Evolutionary conservation across 2,113 vertebrate species (phyloP).

Genomic region (Hippocampus barbouri): DNA sequence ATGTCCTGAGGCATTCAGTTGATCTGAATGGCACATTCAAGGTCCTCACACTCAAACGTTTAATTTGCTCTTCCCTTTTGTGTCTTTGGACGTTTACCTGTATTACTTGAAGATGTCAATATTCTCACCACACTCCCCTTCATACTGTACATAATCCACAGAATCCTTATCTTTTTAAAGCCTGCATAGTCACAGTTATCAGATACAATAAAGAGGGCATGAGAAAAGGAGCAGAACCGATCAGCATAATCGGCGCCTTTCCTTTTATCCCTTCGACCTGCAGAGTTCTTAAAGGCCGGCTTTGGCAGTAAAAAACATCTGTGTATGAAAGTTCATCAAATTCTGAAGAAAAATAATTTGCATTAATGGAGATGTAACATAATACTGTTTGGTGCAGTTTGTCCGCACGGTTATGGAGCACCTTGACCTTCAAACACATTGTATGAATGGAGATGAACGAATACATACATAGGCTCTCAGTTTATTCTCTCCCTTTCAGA

Average conservation of each 20-base stretch:
- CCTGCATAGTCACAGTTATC: constrained; percentile 8
- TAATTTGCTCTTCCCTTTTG: constrained; percentile 18
- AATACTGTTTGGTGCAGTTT: constrained; percentile 14
- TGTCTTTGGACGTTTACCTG: constrained; percentile 24
- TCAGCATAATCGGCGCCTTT: constrained; percentile 14
- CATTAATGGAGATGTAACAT: neutral
- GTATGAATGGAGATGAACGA: constrained; percentile 11
- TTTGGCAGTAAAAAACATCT: constrained; percentile 10
- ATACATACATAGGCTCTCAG: neutral
- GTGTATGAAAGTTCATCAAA: constrained; percentile 15
- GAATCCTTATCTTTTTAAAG: constrained; percentile 18
- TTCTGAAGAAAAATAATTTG: constrained; percentile 19
- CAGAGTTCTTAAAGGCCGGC: constrained; percentile 7
- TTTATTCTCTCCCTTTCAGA: neutral
- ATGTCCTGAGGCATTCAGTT: constrained; percentile 21
- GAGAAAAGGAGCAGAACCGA: constrained; percentile 3
- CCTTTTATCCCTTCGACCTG: neutral
- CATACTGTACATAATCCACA: neutral
- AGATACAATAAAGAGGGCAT: constrained; percentile 9
- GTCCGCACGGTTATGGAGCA: neutral
- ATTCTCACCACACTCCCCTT: constrained; percentile 35
- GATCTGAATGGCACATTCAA: constrained; percentile 16
- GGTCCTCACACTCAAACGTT: constrained; percentile 15
- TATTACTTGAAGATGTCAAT: neutral
- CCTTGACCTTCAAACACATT: constrained; percentile 3